Evolutionary conservation across 2,797 vertebrate genomes (phyloP).

Genomic region (Pygocentrus nattereri): DNA sequence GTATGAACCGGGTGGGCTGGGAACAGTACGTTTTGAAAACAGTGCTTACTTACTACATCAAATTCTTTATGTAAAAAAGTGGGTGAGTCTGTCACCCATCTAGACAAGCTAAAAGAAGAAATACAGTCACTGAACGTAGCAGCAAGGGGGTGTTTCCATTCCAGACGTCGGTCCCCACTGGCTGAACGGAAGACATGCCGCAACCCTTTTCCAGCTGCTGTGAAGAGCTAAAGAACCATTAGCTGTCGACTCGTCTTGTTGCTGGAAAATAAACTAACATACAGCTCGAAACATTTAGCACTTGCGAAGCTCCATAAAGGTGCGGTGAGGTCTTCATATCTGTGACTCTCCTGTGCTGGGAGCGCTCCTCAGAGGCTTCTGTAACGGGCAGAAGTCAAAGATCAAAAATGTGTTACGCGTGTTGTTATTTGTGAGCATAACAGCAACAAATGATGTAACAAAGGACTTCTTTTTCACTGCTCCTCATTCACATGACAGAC

Average conservation of each 20-base stretch:
- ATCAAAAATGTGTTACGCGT: too few species aligned
- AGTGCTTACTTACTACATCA: too few species aligned
- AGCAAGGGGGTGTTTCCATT: neutral
- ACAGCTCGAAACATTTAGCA: neutral
- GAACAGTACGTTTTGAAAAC: too few species aligned
- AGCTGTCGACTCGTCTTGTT: neutral
- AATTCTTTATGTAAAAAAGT: too few species aligned
- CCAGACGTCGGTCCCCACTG: neutral
- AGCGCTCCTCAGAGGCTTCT: conserved; percentile 33
- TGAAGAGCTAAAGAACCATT: neutral
- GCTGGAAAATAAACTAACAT: conserved; percentile 1
- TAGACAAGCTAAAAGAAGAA: neutral
- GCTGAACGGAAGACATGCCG: neutral
- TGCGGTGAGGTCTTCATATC: conserved; percentile 26
- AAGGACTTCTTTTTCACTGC: too few species aligned
- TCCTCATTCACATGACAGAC: too few species aligned
- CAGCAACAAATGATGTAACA: too few species aligned
- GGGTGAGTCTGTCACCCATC: neutral
- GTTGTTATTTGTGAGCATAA: too few species aligned
- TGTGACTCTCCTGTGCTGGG: conserved; percentile 48
- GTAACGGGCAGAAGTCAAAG: too few species aligned
- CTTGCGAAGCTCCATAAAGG: neutral
- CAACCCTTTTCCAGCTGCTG: neutral
- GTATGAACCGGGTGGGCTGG: too few species aligned
- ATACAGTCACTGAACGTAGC: too few species aligned